These are phyloP conservation scores for Musca domestica DNA, from an alignment of 1,140 invertebrate genomes.

Conservation along the genomic window DNA sequence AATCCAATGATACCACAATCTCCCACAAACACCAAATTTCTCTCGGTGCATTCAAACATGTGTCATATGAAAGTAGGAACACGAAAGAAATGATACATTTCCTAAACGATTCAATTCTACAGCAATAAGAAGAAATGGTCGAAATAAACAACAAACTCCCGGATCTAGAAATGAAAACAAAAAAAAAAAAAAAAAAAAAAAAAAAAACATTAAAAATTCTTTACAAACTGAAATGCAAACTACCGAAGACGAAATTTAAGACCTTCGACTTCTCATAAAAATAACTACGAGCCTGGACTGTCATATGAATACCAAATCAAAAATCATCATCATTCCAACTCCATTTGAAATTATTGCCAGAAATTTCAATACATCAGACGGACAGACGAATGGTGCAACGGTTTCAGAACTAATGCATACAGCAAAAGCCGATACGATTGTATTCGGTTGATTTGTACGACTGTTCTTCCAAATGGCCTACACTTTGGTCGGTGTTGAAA, in stretches of 20 bases:
- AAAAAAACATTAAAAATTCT: background rate
- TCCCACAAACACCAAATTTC: background rate
- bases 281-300: constrained; percentile 8
- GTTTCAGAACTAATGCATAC: no score
- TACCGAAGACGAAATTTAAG: background rate
- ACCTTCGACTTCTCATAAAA: constrained; percentile 5
- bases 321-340: background rate
- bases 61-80: constrained; percentile 10
- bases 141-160: constrained; percentile 1
- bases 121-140: background rate
- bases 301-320: background rate
- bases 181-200: background rate
- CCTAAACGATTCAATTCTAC: no score
- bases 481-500: background rate
- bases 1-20: background rate
- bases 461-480: background rate
- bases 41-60: background rate
- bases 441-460: background rate
- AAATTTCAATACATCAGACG: constrained; percentile 1
- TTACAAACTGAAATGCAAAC: background rate
- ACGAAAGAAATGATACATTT: no score
- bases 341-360: no score
- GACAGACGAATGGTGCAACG: no score
- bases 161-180: background rate
- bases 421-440: no score